Base-by-base conservation (phyloP, 2,113 vertebrate species). In the Scomber scombrus region DNA sequence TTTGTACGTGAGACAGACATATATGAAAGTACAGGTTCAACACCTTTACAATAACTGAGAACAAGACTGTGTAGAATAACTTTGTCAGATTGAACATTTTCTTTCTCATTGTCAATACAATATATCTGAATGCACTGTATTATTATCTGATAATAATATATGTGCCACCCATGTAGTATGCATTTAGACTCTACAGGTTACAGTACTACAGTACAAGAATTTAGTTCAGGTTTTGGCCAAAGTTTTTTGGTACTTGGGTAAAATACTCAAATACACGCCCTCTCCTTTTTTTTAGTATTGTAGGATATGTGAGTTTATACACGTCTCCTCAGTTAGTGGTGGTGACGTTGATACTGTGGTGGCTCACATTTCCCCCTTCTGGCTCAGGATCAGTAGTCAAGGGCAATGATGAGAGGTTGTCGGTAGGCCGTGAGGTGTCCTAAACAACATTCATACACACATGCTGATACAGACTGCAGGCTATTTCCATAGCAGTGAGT, bases 401-500 rank as follows among this genome's bases (percentile, higher is more conserved):
- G 68, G 72, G 43, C 64, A 56, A 56, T 61, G 70, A 71, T 21
- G 6, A n/a, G 45, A 51, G 45, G 11, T 46, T 55, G 64, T 29
- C 58, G 21, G 65, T 47, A 56, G 69, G 29, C 77, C 47, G 13
- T 34, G 63, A 81, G 49, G 60, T 68, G 16, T 11, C 29, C 52
- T 49, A 58, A 57, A 49, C 58, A 55, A 40, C 50, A 43, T 46
- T 72, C 71, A 61, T 29, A 71, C 57, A 82, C 31, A 8, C 43
- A 34, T 23, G 26, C 51, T 65, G 47, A 14, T 67, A 50, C 58
- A 49, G 63, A 15, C 65, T 40, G 13, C 11, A 13, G 70, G 49
- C 66, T 90, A 90, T 91, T 91, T 90, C 67, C 31, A 89, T 26
- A 66, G 56, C 29, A 8, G 71, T 82, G 74, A 85, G 82, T 87